Evolutionary conservation across 1,140 invertebrate genomes (phyloP).

Genomic region (Asbolus verrucosus): DNA sequence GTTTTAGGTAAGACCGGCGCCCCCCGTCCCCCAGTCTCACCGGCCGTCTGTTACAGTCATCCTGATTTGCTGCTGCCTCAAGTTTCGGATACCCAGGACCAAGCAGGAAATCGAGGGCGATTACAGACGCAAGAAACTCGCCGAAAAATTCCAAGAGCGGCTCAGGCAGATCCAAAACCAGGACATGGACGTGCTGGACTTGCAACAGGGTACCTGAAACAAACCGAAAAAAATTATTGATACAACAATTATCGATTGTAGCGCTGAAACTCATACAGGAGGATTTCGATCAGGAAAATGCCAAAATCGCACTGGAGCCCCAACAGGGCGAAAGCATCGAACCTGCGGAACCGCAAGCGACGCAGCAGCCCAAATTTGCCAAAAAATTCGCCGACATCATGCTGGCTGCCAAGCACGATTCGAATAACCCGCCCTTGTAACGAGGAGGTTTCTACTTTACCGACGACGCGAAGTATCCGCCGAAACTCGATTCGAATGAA

Average conservation of each 20-base stretch:
- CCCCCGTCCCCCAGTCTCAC: background rate
- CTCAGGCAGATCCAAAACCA: constrained; percentile 84
- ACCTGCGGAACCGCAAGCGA: too few relatives aligned
- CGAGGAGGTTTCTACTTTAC: too few relatives aligned
- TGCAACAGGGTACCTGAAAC: constrained; percentile 77
- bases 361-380: background rate
- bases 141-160: constrained; percentile 83
- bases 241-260: constrained; percentile 27
- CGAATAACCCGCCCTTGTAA: background rate
- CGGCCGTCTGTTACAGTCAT: constrained; percentile 71
- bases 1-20: constrained; percentile 68
- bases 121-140: constrained; percentile 85
- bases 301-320: background rate
- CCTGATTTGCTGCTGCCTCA: constrained; percentile 86
- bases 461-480: too few relatives aligned
- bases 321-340: background rate
- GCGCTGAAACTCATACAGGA: constrained; percentile 58
- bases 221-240: constrained; percentile 2
- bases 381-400: constrained; percentile 13
- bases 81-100: constrained; percentile 88
- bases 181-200: constrained; percentile 87
- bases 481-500: too few relatives aligned
- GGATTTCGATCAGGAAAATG: constrained; percentile 50
- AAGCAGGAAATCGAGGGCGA: constrained; percentile 95
- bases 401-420: background rate